phyloP scores from a whole-genome alignment of 2,113 vertebrate genomes.

The Azemiops feae region DNA sequence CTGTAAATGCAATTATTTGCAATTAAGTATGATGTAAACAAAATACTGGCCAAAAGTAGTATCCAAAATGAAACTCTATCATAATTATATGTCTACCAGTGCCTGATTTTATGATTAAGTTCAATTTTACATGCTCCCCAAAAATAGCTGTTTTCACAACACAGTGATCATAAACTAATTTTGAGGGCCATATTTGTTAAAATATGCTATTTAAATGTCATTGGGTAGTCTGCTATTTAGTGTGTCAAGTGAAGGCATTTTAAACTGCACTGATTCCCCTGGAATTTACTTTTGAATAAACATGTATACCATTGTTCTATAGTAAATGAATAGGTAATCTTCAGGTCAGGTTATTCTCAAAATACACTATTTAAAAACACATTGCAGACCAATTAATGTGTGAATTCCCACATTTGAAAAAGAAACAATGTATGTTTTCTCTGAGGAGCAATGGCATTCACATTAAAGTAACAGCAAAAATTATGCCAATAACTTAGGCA shows the following conservation, averaged over 20 bases:
- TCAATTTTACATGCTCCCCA: neutral
- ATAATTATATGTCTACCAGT: neutral
- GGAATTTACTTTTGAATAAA: neutral
- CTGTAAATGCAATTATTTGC: neutral
- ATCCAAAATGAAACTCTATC: neutral
- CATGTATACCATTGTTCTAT: neutral
- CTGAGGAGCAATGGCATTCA: neutral
- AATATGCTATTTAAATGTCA: neutral
- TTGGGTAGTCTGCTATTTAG: neutral
- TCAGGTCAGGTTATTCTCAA: neutral
- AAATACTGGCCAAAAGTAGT: neutral
- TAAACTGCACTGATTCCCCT: neutral
- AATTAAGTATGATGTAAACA: neutral
- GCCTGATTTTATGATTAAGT: neutral
- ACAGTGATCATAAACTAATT: neutral
- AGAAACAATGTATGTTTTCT: neutral
- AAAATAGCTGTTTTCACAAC: neutral
- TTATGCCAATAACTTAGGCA: neutral
- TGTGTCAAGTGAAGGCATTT: neutral
- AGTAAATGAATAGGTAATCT: neutral
- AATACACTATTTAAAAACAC: neutral
- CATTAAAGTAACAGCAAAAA: neutral
- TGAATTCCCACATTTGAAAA: neutral
- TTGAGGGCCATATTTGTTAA: neutral
- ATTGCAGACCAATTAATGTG: neutral